Evolutionary conservation across 2,888 invertebrate species (phyloP), one percentile per base, ranked within the genome.

Genomic region (Noctua janthe): DNA sequence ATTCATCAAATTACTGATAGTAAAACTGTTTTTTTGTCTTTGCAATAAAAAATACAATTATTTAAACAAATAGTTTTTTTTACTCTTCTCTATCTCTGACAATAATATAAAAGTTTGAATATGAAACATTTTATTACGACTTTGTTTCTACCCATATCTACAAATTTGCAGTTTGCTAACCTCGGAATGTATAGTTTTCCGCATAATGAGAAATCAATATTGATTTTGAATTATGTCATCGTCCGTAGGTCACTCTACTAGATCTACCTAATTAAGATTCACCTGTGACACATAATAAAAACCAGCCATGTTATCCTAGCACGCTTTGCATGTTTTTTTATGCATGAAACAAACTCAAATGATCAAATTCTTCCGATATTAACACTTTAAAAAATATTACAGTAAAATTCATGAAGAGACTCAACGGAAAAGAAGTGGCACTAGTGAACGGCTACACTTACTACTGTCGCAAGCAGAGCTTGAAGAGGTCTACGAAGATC

Each of bases 371-470:
- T n/a, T 69, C 1, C 13, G 8, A 4, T n/a, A n/a, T n/a, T 71
- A 59, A 84, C 29, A 85, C 35, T 43, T 17, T 39, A 39, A 49
- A 71, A 20, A 11, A 51, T 17, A 13, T 83, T 83, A 7, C 87
- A 85, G 85, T 85, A 6, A 75, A 71, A 10, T 85, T 83, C 35
- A 83, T 86, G 66, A 71, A 79, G 29, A 49, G 87, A 35, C 75
- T 83, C 5, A 86, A 85, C 29, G 85, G 85, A 3, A 85, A 86
- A 51, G 85, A 90, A 35, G 71, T 93, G 43, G 87, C 90, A 0
- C 47, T 92, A 47, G 85, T 85, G 1, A 83, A 83, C n/a, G 76
- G 73, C 0, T 85, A 87, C 20, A 85, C 85, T 7, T 85, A 79
- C 23, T 85, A 87, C 39, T 85, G 85, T 49, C 66, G 66, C 66